Evolutionary conservation across 2,797 vertebrate genomes (phyloP).

Genomic region (Ctenochaetus hawaiiensis): DNA sequence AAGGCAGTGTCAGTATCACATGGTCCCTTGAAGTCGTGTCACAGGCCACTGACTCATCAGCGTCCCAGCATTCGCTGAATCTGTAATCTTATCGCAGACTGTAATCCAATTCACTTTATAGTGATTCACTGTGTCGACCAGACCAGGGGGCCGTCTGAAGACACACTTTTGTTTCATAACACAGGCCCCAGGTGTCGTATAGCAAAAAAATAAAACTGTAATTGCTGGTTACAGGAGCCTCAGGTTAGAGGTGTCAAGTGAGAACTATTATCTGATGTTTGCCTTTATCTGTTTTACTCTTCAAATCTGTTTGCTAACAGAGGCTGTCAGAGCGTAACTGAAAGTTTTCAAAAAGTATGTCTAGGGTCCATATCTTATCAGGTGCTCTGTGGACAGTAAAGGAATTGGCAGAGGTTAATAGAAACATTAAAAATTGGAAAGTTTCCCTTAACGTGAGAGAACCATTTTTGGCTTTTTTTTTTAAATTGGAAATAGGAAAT

Average conservation of each 20-base stretch:
- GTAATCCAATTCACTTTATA: constrained; percentile 39
- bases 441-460: neutral
- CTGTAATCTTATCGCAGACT: constrained; percentile 47
- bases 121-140: constrained; percentile 26
- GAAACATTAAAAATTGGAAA: neutral
- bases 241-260: neutral
- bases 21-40: constrained; percentile 28
- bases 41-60: constrained; percentile 54
- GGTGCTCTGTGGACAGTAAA: neutral
- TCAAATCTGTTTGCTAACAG: too few relatives aligned
- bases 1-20: constrained; percentile 42
- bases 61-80: constrained; percentile 3
- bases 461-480: too few relatives aligned
- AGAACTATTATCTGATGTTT: neutral
- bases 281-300: neutral
- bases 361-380: neutral
- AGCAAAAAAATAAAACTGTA: constrained; percentile 6
- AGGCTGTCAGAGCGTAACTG: too few relatives aligned
- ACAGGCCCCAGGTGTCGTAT: constrained; percentile 14
- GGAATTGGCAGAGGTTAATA: neutral
- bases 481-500: too few relatives aligned
- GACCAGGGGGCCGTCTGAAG: constrained; percentile 12
- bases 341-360: neutral
- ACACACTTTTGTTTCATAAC: constrained; percentile 43
- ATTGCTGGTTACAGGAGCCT: neutral